Evolutionary conservation across 35 echinoderm and acorn worm genomes (phyloP).

Genomic region (Ophioderma brevispina): DNA sequence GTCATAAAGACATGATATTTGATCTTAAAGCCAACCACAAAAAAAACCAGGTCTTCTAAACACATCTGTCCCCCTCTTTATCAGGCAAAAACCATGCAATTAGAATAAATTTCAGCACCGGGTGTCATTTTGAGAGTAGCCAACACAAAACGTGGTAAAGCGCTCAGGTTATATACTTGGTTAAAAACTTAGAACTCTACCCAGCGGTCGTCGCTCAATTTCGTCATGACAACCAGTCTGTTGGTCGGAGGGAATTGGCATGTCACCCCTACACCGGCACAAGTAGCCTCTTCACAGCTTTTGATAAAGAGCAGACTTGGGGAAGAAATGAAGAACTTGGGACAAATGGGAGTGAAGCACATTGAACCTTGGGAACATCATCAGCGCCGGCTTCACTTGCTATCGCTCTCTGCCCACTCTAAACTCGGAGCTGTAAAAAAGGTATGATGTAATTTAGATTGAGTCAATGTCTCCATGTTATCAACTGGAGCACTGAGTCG

Average conservation of each 20-base stretch:
- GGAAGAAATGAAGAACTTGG: not conserved
- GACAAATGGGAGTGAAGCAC: not conserved
- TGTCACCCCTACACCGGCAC: constrained; percentile 1
- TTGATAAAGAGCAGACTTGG: not conserved
- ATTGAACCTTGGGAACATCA: not conserved
- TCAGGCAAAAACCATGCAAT: not conserved
- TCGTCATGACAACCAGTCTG: constrained; percentile 1
- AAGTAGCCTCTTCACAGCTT: constrained; percentile 12
- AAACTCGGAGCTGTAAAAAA: constrained; percentile 51
- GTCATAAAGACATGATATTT: not conserved
- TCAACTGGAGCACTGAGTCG: constrained; percentile 16
- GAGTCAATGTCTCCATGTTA: constrained; percentile 4
- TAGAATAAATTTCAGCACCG: constrained; percentile 1
- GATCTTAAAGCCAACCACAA: not conserved
- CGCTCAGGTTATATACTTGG: not conserved
- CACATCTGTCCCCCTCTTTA: not conserved
- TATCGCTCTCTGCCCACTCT: constrained; percentile 1
- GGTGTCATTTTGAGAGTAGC: not conserved
- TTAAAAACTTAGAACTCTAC: not conserved
- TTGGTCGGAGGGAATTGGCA: not conserved
- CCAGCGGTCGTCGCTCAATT: not conserved
- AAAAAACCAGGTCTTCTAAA: not conserved
- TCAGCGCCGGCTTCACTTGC: not conserved
- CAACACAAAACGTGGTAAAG: not conserved
- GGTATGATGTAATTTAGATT: constrained; percentile 78